Evolutionary conservation across 2,797 vertebrate species (phyloP).

Genomic region (Amazonetta brasiliensis): DNA sequence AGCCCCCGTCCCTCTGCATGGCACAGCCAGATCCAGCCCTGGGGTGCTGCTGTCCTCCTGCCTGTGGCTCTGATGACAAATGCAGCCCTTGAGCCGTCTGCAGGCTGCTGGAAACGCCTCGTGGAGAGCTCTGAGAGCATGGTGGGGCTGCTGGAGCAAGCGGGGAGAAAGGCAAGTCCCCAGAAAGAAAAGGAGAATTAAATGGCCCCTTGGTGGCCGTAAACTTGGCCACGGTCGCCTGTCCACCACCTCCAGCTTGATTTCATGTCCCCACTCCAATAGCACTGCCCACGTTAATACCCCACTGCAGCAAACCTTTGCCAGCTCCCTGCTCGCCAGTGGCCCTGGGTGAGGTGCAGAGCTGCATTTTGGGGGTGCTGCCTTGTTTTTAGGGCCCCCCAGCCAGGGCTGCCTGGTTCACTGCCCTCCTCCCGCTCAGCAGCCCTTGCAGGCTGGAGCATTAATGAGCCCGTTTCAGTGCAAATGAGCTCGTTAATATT

Average conservation of each 20-base stretch:
- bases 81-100: too few species aligned
- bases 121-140: too few species aligned
- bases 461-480: neutral
- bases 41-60: too few species aligned
- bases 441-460: neutral
- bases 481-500: slow-evolving; percentile 16
- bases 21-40: too few species aligned
- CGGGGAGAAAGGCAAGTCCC: neutral
- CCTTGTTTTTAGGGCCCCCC: neutral
- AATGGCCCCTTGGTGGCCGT: too few species aligned
- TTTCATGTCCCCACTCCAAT: neutral
- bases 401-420: neutral
- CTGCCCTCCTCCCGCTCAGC: neutral
- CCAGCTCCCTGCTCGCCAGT: neutral
- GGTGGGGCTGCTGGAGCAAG: too few species aligned
- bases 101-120: too few species aligned
- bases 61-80: too few species aligned
- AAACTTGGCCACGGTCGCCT: neutral
- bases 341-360: neutral
- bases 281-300: accelerated
- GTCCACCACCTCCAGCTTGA: slow-evolving; percentile 44
- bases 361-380: neutral
- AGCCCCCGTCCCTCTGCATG: too few species aligned
- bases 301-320: neutral
- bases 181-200: too few species aligned